phyloP scores from a whole-genome alignment of 2,797 vertebrate species.

The Microctenopoma stevenorrisi region DNA sequence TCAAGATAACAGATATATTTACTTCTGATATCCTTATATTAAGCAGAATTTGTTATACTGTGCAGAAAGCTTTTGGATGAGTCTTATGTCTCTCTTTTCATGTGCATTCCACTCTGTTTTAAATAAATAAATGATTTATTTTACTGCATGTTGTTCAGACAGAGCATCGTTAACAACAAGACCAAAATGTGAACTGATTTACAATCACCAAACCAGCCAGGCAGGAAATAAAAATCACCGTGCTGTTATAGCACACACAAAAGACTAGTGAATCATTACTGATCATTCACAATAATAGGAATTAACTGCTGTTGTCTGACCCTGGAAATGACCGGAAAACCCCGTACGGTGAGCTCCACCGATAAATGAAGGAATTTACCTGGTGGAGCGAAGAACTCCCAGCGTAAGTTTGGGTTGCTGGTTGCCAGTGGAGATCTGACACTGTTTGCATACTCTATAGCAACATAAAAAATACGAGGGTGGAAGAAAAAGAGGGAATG shows the following conservation, averaged over 20 bases:
- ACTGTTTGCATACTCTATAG: slow-evolving; percentile 85
- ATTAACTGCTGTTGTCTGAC: slow-evolving; percentile 17
- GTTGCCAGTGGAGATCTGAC: slow-evolving; percentile 84
- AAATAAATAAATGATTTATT: background rate
- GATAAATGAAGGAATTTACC: slow-evolving; percentile 84
- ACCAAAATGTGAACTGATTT: background rate
- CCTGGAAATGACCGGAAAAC: slow-evolving; percentile 46
- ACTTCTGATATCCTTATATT: too few relatives aligned
- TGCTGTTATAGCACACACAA: slow-evolving; percentile 4
- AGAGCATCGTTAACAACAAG: background rate
- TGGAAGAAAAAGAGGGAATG: slow-evolving; percentile 74
- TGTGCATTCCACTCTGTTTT: background rate
- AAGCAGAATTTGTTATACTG: too few relatives aligned
- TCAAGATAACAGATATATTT: too few relatives aligned
- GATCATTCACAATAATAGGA: slow-evolving; percentile 25
- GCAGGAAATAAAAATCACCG: too few relatives aligned
- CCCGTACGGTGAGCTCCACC: slow-evolving; percentile 61
- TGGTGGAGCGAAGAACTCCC: slow-evolving; percentile 92
- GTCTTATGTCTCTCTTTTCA: too few relatives aligned
- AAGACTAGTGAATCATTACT: slow-evolving; percentile 8
- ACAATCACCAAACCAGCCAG: background rate
- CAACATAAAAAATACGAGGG: slow-evolving; percentile 73
- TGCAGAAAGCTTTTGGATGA: too few relatives aligned
- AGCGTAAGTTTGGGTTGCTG: slow-evolving; percentile 91
- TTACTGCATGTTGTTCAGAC: background rate